phyloP scores from a whole-genome alignment of 2,888 invertebrate genomes.

The Nomada flava region DNA sequence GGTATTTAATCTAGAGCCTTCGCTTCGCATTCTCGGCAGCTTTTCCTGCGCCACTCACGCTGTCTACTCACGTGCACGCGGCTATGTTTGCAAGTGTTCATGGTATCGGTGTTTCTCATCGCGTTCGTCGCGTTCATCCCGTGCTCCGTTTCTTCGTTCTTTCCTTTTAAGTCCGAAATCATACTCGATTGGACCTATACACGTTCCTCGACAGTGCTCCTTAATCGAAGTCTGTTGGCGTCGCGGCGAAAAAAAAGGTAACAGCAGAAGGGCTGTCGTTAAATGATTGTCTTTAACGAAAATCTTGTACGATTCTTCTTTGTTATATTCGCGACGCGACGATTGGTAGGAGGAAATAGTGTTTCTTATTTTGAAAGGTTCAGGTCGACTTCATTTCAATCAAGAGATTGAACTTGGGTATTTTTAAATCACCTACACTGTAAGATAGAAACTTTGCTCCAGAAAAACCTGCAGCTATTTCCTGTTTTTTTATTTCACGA shows the following conservation, averaged over 20 bases:
- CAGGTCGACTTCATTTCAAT: too few relatives aligned
- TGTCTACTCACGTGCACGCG: conserved; percentile 33
- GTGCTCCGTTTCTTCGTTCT: conserved; percentile 5
- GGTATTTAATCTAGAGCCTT: conserved; percentile 64
- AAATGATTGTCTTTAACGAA: conserved; percentile 11
- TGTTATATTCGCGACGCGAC: too few relatives aligned
- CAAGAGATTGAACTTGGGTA: too few relatives aligned
- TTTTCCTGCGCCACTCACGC: conserved; percentile 18
- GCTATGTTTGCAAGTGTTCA: conserved; percentile 45
- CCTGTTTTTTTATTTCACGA: too few relatives aligned
- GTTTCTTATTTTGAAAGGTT: too few relatives aligned
- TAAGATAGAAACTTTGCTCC: too few relatives aligned
- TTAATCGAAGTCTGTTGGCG: conserved; percentile 27
- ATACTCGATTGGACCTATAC: conserved; percentile 22
- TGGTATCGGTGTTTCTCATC: conserved; percentile 55
- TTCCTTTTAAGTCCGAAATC: conserved; percentile 15
- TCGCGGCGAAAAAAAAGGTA: conserved; percentile 6
- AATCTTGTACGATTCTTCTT: too few relatives aligned
- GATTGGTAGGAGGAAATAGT: too few relatives aligned
- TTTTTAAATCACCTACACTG: too few relatives aligned
- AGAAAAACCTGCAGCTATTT: too few relatives aligned
- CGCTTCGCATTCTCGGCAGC: conserved; percentile 55
- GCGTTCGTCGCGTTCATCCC: conserved; percentile 24
- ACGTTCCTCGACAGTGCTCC: background rate
- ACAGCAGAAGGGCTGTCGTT: background rate